Evolutionary conservation across 2,888 invertebrate species (phyloP), one percentile per base, ranked within the genome.

Genomic region (Deilephila elpenor): DNA sequence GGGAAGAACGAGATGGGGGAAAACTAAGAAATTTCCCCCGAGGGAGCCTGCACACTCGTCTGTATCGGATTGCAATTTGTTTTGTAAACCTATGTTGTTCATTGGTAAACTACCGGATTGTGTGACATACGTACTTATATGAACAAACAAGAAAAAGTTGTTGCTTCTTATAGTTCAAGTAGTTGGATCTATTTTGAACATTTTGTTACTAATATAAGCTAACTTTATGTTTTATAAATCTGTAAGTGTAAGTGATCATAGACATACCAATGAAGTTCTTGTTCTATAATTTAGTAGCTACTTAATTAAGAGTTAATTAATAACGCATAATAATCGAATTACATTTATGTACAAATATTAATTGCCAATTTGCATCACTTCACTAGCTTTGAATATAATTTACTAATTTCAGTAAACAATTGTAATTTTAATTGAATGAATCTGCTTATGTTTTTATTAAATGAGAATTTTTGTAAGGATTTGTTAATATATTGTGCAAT

Each of bases 21-120:
- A 85, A 84, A 82, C 83, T 67, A 6, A 83, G 84, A 83, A 88
- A 89, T 89, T 82, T 84, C 79, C 78, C 92, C 86, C 89, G 78
- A 80, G 91, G 86, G 92, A 88, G 78, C 34, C 34, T 56, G 34
- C 25, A 56, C 56, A 71, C 37, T n/a, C 37, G 51, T 17, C 17
- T 53, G 51, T 53, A 59, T 34, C 44, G 29, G 61, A 73, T 70
- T 70, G 61, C 60, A 73, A 34, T 73, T 73, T 53, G 51, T 73
- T 74, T 74, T 60, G 53, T 71, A 70, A 59, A 71, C 56, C 20
- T 56, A 14, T 20, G 64, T 56, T 56, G 17, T 37, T 56, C 62
- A 64, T 64, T 56, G 19, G 62, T 64, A 56, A 62, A 53, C 34
- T 51, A 64, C 37, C 34, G 37, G 37, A 25, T 64, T 11, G 20